Conservation (phyloP, 2,797 vertebrate genomes). For the Rhinoraja longicauda region DNA sequence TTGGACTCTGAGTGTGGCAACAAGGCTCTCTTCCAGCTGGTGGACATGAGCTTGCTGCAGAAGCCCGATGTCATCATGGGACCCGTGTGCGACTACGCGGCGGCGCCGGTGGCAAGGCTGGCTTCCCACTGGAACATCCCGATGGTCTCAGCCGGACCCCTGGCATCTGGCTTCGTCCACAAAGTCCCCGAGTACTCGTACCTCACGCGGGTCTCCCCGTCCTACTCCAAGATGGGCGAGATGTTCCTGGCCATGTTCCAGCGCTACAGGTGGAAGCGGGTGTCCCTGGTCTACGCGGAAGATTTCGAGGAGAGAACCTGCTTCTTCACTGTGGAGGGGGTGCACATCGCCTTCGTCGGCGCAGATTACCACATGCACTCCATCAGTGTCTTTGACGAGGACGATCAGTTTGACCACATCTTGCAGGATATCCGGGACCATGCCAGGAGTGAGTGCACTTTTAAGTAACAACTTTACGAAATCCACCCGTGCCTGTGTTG, state of each 20-base stretch:
- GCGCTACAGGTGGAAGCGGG: constrained; percentile 76
- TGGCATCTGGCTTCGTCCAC: constrained; percentile 75
- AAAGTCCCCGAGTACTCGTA: constrained; percentile 77
- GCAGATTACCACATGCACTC: constrained; percentile 60
- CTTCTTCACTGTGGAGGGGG: constrained; percentile 83
- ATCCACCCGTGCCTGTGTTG: no score
- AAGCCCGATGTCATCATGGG: constrained; percentile 84
- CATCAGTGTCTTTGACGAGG: constrained; percentile 58
- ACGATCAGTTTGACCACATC: constrained; percentile 59
- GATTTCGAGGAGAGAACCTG: constrained; percentile 79
- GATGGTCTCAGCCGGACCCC: constrained; percentile 84
- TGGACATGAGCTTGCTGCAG: constrained; percentile 67
- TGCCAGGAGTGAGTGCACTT: constrained; percentile 54
- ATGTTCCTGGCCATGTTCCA: constrained; percentile 78
- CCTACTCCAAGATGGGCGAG: constrained; percentile 90
- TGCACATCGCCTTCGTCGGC: constrained; percentile 68
- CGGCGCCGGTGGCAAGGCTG: constrained; percentile 77
- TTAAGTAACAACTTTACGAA: neutral
- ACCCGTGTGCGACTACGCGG: constrained; percentile 90
- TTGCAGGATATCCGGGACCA: constrained; percentile 53
- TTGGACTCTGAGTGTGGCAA: constrained; percentile 77
- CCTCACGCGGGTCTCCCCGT: constrained; percentile 83
- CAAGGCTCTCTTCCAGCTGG: constrained; percentile 74
- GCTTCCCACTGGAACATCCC: constrained; percentile 91
- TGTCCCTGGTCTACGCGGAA: constrained; percentile 78